phyloP scores from a whole-genome alignment of 1,140 invertebrate genomes.

The Caligus rogercresseyi region DNA sequence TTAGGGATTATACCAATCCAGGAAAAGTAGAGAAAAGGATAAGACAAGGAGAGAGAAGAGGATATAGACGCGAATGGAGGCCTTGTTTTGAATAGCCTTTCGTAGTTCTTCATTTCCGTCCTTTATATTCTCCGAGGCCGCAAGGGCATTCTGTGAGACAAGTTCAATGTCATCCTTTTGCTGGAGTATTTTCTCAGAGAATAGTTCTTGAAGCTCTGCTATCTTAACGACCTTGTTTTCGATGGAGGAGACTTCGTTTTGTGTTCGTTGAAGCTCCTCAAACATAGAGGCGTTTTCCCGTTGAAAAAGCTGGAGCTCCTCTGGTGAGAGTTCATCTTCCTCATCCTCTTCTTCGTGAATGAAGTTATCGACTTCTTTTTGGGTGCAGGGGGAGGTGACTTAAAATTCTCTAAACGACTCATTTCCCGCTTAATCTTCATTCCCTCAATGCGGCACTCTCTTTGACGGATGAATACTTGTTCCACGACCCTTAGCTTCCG shows the following conservation, averaged over 20 bases:
- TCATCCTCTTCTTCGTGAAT: slow-evolving; percentile 31
- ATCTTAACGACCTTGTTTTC: slow-evolving; percentile 86
- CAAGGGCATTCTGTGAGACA: slow-evolving; percentile 63
- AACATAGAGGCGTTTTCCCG: slow-evolving; percentile 58
- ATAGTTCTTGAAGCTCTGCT: slow-evolving; percentile 79
- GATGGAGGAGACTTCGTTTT: slow-evolving; percentile 55
- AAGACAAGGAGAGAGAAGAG: slow-evolving; percentile 85
- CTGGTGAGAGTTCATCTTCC: slow-evolving; percentile 46
- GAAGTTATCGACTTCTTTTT: too few relatives aligned
- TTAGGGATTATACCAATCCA: slow-evolving; percentile 97
- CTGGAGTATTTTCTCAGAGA: slow-evolving; percentile 84
- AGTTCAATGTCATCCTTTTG: slow-evolving; percentile 83
- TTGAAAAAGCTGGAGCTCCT: slow-evolving; percentile 78
- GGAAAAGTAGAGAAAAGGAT: slow-evolving; percentile 81
- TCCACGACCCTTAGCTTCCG: neutral
- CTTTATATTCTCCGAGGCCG: slow-evolving; percentile 80
- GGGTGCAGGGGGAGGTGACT: too few relatives aligned
- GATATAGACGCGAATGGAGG: slow-evolving; percentile 74
- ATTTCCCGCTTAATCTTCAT: neutral
- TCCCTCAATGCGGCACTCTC: neutral
- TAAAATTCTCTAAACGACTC: neutral
- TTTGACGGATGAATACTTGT: neutral
- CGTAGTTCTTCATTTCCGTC: slow-evolving; percentile 90
- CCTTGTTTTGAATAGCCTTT: slow-evolving; percentile 86
- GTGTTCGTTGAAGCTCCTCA: slow-evolving; percentile 58